Percentiles rank a stretch among this genome's conserved stretches.
Evolutionary conservation across 2,888 invertebrate species (phyloP).

Genomic region (Chrysina gloriosa): DNA sequence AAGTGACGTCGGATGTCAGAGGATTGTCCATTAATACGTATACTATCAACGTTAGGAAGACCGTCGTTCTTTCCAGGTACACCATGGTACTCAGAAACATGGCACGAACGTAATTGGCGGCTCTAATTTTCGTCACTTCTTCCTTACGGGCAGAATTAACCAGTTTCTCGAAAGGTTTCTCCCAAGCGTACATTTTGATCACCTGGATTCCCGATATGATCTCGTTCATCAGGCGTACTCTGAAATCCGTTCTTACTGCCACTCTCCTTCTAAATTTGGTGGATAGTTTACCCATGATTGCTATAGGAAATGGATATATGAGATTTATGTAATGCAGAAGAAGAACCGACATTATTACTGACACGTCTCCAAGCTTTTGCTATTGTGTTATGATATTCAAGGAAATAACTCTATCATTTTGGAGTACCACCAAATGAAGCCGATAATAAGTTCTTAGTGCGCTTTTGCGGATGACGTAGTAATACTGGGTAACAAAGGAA

Average conservation of each 20-base stretch:
- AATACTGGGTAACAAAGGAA: too few relatives aligned
- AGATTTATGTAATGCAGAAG: background rate
- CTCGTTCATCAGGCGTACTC: constrained; percentile 77
- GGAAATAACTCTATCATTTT: too few relatives aligned
- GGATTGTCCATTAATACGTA: constrained; percentile 76
- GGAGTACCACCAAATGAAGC: too few relatives aligned
- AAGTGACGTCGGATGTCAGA: constrained; percentile 66
- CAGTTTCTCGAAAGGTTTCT: constrained; percentile 70
- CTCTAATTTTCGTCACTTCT: constrained; percentile 51
- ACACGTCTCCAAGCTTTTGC: too few relatives aligned
- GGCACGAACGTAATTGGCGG: constrained; percentile 72
- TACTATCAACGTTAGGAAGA: constrained; percentile 81
- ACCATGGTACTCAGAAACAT: constrained; percentile 79
- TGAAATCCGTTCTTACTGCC: constrained; percentile 69
- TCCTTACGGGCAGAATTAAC: constrained; percentile 44
- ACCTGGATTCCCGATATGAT: constrained; percentile 76
- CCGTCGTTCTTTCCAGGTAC: constrained; percentile 83
- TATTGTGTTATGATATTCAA: too few relatives aligned
- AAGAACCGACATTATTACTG: too few relatives aligned
- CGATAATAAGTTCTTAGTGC: too few relatives aligned
- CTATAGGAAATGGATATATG: constrained; percentile 44
- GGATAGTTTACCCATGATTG: constrained; percentile 48
- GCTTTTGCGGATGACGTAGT: too few relatives aligned
- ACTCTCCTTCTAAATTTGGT: constrained; percentile 59
- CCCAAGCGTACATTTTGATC: constrained; percentile 82